Percentiles rank a stretch among this genome's conserved stretches.
Evolutionary conservation across 2,113 vertebrate species (phyloP).

Genomic region (Cettia cetti): DNA sequence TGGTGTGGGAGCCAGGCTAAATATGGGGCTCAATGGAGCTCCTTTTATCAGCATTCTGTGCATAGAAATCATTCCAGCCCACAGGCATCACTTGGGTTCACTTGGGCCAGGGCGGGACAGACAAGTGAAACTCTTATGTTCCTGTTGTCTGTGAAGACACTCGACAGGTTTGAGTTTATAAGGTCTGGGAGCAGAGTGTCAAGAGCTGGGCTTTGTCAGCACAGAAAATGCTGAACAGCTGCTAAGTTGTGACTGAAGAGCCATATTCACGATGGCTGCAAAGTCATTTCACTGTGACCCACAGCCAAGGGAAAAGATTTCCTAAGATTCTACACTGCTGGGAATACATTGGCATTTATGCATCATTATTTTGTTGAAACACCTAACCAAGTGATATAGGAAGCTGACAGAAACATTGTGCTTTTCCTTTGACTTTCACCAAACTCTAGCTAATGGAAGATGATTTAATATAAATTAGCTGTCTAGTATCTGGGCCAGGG

Average conservation of each 20-base stretch:
- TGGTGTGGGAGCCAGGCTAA: not conserved
- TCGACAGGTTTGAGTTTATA: not conserved
- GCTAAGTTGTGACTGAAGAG: not conserved
- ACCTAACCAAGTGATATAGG: not conserved
- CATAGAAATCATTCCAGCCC: constrained; percentile 18
- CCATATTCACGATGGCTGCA: not conserved
- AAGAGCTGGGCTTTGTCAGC: not conserved
- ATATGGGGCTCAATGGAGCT: not conserved
- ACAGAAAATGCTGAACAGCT: not conserved
- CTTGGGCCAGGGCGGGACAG: not conserved
- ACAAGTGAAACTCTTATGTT: not conserved
- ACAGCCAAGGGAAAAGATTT: not conserved
- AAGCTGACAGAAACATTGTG: not conserved
- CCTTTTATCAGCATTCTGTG: constrained; percentile 5
- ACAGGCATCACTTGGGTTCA: not conserved
- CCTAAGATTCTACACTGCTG: not conserved
- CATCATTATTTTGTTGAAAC: not conserved
- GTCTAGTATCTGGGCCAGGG: not conserved
- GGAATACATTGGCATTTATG: not conserved
- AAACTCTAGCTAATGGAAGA: not conserved
- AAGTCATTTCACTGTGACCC: not conserved
- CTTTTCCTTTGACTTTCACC: not conserved
- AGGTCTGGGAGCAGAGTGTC: not conserved
- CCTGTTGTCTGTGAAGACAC: not conserved
- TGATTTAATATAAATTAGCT: not conserved